Evolutionary conservation across 2,888 invertebrate species (phyloP), one percentile per base, ranked within the genome.

Genomic region (Didymodactylos carnosus): DNA sequence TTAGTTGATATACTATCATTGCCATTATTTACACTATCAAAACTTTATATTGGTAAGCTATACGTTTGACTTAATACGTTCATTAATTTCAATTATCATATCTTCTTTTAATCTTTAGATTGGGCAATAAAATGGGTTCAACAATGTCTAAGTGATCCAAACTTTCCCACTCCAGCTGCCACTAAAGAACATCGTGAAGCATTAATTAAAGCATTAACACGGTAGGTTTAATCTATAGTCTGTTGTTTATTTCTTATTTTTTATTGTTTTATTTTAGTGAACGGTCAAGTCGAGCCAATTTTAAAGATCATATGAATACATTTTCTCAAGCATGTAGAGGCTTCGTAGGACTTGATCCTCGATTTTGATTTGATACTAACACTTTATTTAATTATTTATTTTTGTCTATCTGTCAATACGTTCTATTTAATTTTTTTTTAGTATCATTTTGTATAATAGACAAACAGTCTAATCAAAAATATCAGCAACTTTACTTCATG

Each of bases 1-100:
- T 85, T 86, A 71, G 84, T 88, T 46, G 88, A 89, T 46, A 74
- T 71, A 39, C 27, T 74, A 46, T 71, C 74, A 43, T 40, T 71
- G 23, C 46, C 69, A 69, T 74, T 74, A 27, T 62, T 53, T n/a
- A 71, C 46, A 27, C 71, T 71, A 35, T 43, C 71, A 16, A 74
- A 74, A 74, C 41, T 53, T 39, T 74, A 74, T 62, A 62, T 62
- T 62, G 62, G n/a, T n/a, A n/a, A n/a, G n/a, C n/a, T n/a, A n/a
- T n/a, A n/a, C n/a, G n/a, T n/a, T n/a, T n/a, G n/a, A n/a, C n/a
- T n/a, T n/a, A n/a, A n/a, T n/a, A n/a, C n/a, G n/a, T n/a, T n/a
- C n/a, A n/a, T n/a, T n/a, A n/a, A n/a, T n/a, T n/a, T n/a, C n/a
- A n/a, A n/a, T n/a, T n/a, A n/a, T n/a, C n/a, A n/a, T n/a, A n/a